phyloP scores from a whole-genome alignment of 2,113 vertebrate species.

The Raphicerus campestris region DNA sequence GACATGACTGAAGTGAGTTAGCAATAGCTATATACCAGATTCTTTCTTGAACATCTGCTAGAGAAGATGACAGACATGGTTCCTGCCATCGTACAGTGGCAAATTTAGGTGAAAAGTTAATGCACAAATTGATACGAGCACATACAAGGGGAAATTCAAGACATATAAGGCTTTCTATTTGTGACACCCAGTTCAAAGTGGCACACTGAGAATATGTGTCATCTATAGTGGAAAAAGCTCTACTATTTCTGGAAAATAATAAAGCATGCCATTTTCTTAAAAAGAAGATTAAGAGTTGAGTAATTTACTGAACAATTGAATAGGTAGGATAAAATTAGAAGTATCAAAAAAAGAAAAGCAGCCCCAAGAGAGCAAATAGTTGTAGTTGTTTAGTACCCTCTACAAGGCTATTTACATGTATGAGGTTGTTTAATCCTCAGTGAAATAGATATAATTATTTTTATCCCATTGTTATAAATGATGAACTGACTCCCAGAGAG shows the following conservation, averaged over 20 bases:
- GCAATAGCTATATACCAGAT: background rate
- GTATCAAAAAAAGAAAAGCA: background rate
- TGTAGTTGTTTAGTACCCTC: background rate
- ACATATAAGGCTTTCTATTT: background rate
- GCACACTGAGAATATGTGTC: background rate
- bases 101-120: background rate
- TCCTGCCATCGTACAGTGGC: background rate
- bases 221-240: background rate
- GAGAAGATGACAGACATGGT: background rate
- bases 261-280: background rate
- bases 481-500: background rate
- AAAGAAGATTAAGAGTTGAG: background rate
- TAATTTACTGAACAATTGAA: background rate
- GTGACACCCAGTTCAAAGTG: background rate
- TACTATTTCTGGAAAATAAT: background rate
- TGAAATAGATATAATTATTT: background rate
- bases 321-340: background rate
- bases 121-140: background rate
- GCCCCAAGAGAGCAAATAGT: background rate
- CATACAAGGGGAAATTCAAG: background rate
- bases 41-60: background rate
- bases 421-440: background rate
- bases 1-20: too few species aligned
- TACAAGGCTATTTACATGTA: background rate
- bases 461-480: background rate